phyloP scores from a whole-genome alignment of 2,797 vertebrate genomes.

The Chaetophractus vellerosus region DNA sequence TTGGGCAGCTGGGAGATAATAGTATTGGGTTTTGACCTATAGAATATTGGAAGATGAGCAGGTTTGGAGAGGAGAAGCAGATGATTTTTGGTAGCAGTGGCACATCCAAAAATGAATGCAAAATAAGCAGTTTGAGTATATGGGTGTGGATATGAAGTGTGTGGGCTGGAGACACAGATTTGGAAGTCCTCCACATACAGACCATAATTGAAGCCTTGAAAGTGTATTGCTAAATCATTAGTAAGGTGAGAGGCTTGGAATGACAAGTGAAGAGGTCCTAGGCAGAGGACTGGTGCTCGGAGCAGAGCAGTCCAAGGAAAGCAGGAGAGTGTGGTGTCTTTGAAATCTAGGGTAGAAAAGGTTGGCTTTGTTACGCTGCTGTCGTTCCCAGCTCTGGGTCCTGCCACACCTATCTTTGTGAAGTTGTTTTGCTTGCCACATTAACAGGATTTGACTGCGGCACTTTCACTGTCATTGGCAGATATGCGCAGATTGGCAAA shows the following conservation, averaged over 20 bases:
- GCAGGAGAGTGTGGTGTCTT: neutral
- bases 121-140: neutral
- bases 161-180: fast-evolving
- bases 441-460: too few species aligned
- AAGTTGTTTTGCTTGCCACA: neutral
- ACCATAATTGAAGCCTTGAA: neutral
- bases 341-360: neutral
- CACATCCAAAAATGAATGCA: too few species aligned
- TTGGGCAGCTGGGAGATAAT: neutral
- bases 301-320: neutral
- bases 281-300: neutral
- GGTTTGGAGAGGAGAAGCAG: too few species aligned
- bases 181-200: neutral
- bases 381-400: neutral
- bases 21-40: neutral
- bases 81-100: neutral
- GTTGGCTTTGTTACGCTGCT: neutral
- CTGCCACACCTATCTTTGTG: neutral
- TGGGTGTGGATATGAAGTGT: fast-evolving
- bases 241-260: neutral
- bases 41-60: too few species aligned
- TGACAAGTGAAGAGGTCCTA: neutral
- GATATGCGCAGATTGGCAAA: too few species aligned
- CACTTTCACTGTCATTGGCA: too few species aligned
- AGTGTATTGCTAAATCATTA: neutral